These are phyloP conservation scores for Porites cylindrica DNA, from an alignment of 92 coral and sea anemone species.

Conservation along the genomic window DNA sequence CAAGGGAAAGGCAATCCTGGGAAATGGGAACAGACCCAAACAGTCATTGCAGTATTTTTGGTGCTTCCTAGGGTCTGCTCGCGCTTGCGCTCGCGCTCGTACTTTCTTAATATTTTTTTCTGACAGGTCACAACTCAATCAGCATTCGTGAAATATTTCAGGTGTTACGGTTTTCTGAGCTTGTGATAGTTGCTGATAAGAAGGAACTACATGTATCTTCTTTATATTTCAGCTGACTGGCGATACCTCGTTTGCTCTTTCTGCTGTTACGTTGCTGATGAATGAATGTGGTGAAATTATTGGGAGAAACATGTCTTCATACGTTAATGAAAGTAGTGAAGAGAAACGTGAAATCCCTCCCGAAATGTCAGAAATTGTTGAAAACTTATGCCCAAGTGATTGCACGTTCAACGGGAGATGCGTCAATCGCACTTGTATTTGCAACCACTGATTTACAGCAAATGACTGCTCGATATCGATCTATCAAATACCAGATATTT, in stretches of 20 bases:
- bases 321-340: neutral
- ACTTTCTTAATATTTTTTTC: too few relatives aligned
- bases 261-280: constrained; percentile 1
- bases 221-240: neutral
- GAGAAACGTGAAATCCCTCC: neutral
- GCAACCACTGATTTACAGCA: constrained; percentile 43
- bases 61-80: too few relatives aligned
- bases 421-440: constrained; percentile 36
- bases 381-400: constrained; percentile 41
- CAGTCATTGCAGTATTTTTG: too few relatives aligned
- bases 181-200: too few relatives aligned
- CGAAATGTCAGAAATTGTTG: neutral
- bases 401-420: constrained; percentile 50
- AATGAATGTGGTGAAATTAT: neutral
- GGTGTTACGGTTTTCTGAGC: too few relatives aligned
- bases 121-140: too few relatives aligned
- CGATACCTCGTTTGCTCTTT: neutral
- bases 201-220: too few relatives aligned
- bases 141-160: too few relatives aligned
- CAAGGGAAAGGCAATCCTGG: too few relatives aligned
- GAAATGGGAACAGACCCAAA: too few relatives aligned
- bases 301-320: neutral
- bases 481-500: neutral
- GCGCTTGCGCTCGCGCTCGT: too few relatives aligned
- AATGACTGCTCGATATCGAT: constrained; percentile 47